Evolutionary conservation across 2,797 vertebrate species (phyloP), one percentile per base, ranked within the genome.

Genomic region (Cetoscarus ocellatus): DNA sequence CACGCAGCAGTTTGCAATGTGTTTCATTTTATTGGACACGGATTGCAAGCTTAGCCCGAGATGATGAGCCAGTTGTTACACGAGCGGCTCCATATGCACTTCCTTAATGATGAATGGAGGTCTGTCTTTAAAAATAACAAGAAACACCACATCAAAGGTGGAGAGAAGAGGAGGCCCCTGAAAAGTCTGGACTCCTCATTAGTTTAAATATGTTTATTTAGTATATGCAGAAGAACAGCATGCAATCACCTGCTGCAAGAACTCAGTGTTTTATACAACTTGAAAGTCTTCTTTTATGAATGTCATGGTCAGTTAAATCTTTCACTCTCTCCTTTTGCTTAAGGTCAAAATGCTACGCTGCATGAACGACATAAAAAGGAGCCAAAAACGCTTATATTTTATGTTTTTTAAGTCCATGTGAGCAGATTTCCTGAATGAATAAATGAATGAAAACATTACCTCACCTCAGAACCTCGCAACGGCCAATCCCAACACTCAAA

Each of bases 21-120:
- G 63, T 67, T 74, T 60, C 6, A 42, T 68, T 77, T 73, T 74
- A 74, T 19, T 70, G 69, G 43, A 51, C 50, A 49, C 40, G 19
- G 10, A 70, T 19, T 50, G 48, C 43, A 57, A 14, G 34, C 19
- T 7, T 19, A 38, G 27, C 42, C 48, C 60, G 50, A 61, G 15
- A 68, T 62, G 13, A 74, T 58, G 45, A 3, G 3, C 55, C 56
- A 39, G 11, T 14, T 47, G 40, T 70, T 77, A 45, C 54, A 61
- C 44, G 70, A 11, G 15, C 53, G 8, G 53, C 34, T 49, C 47
- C 49, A 54, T 47, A 62, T 49, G 49, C 15, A 64, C 13, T 43
- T 44, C 14, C 8, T 67, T 13, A 61, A 3, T 59, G n/a, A 67
- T 39, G 43, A 80, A 57, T 38, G 59, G 9, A 10, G 18, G 39